Base-by-base conservation (phyloP, 2,888 invertebrate genomes). In the Cephus sareptanus region DNA sequence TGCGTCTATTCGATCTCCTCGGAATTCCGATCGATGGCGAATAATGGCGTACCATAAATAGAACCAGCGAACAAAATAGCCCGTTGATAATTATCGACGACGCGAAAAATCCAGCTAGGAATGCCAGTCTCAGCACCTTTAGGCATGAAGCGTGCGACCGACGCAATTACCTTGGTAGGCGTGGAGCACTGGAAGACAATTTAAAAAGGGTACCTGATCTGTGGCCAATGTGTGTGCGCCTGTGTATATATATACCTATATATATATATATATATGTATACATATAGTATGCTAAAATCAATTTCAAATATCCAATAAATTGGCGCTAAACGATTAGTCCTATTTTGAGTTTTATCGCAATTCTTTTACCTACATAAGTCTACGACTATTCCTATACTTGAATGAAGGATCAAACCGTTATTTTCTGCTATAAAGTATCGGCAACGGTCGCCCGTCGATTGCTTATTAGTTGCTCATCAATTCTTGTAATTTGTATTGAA, bases 31-130 rank as follows among this genome's bases (percentile, higher is more conserved):
- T 56, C 56, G 56, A 56, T 56, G 56, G 30, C 71, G 71, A 31
- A 34, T 30, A 30, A 71, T 71, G 31, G 30, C 13, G 15, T 12
- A 23, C 71, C 34, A 23, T 33, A 71, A 34, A 23, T 71, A 34
- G 31, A 30, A 15, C 71, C 71, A 15, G 23, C 34, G 71, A 23
- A 13, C 13, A 73, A 76, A 78, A 78, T 37, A 78, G 78, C 73
- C 74, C 74, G 35, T 74, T 75, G 77, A 77, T 75, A 77, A 77
- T 77, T 77, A 77, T 75, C 69, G 56, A n/a, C 34, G 33, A 69
- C 37, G 71, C 31, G 75, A 77, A 77, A 77, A 77, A 77, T 77
- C 70, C 30, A 31, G 15, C 3, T n/a, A 37, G 70, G 75, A 75
- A 77, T 75, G 75, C 75, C 69, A 75, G 70, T 40, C 70, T 31